A percentile compares a stretch with the other conserved stretches of the same genome.
Conservation (phyloP, 2,888 invertebrate genomes). For the Oligia strigilis region DNA sequence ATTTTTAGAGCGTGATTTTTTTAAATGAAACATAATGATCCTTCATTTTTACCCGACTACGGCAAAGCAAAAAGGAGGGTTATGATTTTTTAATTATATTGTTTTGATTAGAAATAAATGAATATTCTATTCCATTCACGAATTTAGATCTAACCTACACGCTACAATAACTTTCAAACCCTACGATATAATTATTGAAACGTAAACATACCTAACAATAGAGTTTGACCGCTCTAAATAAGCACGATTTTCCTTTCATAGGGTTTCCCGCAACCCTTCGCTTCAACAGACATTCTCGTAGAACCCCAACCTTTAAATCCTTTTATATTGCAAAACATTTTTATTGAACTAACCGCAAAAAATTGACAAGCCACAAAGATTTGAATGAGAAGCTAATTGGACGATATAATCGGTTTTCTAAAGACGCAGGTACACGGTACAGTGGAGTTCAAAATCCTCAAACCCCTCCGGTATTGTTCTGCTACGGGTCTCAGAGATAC, state of each 20-base stretch:
- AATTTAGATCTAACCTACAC: background rate
- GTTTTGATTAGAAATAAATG: background rate
- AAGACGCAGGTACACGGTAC: conserved; percentile 16
- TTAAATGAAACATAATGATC: background rate
- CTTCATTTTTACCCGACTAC: background rate
- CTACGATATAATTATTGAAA: conserved; percentile 40
- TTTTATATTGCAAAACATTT: conserved; percentile 37
- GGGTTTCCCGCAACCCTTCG: conserved; percentile 33
- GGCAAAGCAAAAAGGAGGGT: too few species aligned
- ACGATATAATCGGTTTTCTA: conserved; percentile 33
- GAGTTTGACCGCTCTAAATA: conserved; percentile 42
- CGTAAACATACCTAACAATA: conserved; percentile 30
- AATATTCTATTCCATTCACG: background rate
- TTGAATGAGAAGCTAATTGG: conserved; percentile 44
- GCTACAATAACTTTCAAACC: conserved; percentile 12
- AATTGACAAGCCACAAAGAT: conserved; percentile 23
- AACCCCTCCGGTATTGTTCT: conserved; percentile 29
- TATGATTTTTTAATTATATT: background rate
- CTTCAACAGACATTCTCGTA: conserved; percentile 22
- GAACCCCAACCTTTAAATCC: conserved; percentile 28
- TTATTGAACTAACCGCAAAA: conserved; percentile 30
- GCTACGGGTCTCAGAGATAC: conserved; percentile 30
- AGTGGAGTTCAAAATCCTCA: conserved; percentile 19
- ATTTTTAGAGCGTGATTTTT: background rate
- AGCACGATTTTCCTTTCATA: conserved; percentile 44